A percentile compares a stretch with the other conserved stretches of the same genome.
These are phyloP conservation scores for Isoperla grammatica DNA, from an alignment of 2,888 invertebrate genomes.

Conservation along the genomic window DNA sequence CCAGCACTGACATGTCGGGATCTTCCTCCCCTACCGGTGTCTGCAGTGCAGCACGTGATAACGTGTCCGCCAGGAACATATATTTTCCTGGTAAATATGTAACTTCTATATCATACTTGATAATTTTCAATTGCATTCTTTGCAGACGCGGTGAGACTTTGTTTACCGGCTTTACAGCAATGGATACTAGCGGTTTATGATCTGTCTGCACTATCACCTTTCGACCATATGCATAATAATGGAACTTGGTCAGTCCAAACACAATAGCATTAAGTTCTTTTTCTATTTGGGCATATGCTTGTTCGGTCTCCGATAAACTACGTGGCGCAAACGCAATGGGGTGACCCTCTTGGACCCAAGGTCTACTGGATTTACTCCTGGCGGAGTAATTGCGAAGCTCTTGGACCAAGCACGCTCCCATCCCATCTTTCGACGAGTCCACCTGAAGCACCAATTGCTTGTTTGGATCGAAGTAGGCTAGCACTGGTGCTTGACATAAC, in stretches of 20 bases:
- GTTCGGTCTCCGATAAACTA: no score
- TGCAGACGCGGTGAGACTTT: neutral
- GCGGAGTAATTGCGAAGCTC: no score
- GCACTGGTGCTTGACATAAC: no score
- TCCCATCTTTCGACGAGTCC: conserved; percentile 17
- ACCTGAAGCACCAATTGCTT: conserved; percentile 1
- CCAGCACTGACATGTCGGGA: neutral
- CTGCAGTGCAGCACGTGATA: neutral
- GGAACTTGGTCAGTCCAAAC: neutral
- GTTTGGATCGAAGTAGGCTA: no score
- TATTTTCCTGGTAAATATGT: neutral
- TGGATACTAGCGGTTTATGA: no score
- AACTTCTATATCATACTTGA: neutral
- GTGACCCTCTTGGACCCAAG: no score
- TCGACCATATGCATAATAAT: neutral
- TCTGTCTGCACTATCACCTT: no score
- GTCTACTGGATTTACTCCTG: no score
- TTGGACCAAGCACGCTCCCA: no score
- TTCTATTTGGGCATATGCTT: no score
- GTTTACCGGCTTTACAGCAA: neutral
- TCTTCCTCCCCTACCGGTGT: neutral
- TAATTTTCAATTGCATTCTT: neutral
- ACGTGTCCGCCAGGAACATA: neutral
- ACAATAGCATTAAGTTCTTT: no score
- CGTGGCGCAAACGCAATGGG: conserved; percentile 12